Evolutionary conservation across 1,140 invertebrate genomes (phyloP), one percentile per base, ranked within the genome.

Genomic region (Drosophila mojavensis): DNA sequence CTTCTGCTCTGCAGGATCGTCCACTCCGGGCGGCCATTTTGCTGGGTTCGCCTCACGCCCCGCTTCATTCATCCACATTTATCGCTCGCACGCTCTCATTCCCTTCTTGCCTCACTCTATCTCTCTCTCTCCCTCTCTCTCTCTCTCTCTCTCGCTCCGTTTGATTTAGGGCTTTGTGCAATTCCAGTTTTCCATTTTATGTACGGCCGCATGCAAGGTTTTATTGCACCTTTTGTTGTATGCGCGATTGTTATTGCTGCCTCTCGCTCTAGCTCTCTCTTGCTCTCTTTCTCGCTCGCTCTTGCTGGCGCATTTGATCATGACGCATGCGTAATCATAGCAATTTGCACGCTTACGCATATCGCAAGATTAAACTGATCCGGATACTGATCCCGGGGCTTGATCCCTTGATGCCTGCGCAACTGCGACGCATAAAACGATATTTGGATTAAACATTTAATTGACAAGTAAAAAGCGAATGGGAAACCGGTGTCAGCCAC

Each of bases 301-400:
- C 43, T 47, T 7, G 43, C 11, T 50, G 20, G 17, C 63, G 39
- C 41, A 59, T 62, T 20, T 24, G 11, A 67, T 41, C 58, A 41
- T 36, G 67, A 69, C 79, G 73, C 74, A 64, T 63, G 58, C 74
- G 63, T 88, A 84, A 88, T 88, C 84, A 81, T 59, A 47, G 84
- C 84, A 89, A 89, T 89, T 89, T 89, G 81, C 84, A 89, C 84
- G 84, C 84, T 89, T 89, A 86, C 83, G 80, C 83, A 88, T 83
- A 88, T 89, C 84, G 84, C 79, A 72, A 89, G 84, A 89, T 89
- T 89, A 89, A 83, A 66, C 78, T 85, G 84, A 85, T 85, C 81
- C 81, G 55, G 50, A 69, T 62, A 56, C 80, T 89, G 76, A 86
- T 83, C 84, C 73, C 51, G 26, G 50, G 9, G 6, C 45, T 60